Evolutionary conservation across 2,113 vertebrate genomes (phyloP), one percentile per base, ranked within the genome.

Genomic region (Phyllopteryx taeniolatus): DNA sequence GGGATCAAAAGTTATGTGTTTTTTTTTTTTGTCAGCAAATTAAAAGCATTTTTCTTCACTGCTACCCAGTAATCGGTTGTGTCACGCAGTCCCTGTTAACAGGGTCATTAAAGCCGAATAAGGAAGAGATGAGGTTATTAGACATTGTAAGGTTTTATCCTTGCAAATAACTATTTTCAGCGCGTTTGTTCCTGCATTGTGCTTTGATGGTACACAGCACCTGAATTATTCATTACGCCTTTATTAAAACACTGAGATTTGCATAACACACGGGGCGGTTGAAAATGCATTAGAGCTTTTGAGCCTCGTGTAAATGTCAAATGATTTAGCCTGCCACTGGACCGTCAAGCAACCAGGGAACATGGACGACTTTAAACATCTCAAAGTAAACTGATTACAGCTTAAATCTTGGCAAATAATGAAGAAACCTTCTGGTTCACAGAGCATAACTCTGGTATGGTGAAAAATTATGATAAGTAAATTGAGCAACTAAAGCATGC

Each of bases 181-280:
- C 76, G 69, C 83, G 82, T 90, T 84, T 79, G 80, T 75, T 84
- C 72, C 76, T 82, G 79, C 13, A 31, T 71, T 83, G 84, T 39
- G 60, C 81, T 81, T 85, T 70, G 66, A 59, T 79, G 61, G 74
- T 86, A 75, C 79, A 77, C 80, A 60, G 59, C 70, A 83, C 70
- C 72, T 91, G 85, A 90, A 91, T 90, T 86, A 92, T 92, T 87
- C 85, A 91, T 88, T 72, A 68, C 3, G 51, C 79, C 82, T 88
- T 91, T 86, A 88, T 91, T 92, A 92, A 91, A 91, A 87, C 68
- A 66, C 62, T 65, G 60, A n/a, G 5, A 92, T 92, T 92, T 89
- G 85, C 88, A 92, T 91, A 89, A 79, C 80, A 82, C 76, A 78
- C 73, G 73, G 69, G 80, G 83, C 67, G 1, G 54, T 67, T 51